These are phyloP conservation scores for Rhorus exstirpatorius DNA, from an alignment of 2,888 invertebrate species.

Conservation along the genomic window DNA sequence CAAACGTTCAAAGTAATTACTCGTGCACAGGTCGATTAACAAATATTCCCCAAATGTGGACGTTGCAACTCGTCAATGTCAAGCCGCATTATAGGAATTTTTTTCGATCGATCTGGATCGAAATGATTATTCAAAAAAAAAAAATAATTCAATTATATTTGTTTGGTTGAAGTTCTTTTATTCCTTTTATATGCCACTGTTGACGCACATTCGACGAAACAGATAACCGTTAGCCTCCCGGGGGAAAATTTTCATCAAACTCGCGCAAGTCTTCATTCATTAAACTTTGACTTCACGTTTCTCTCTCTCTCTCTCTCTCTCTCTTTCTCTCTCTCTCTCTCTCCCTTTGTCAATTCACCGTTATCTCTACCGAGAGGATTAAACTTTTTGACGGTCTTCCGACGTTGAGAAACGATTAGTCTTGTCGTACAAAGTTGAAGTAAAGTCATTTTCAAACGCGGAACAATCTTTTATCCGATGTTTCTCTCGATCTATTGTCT, in stretches of 20 bases:
- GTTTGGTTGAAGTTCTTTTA: no score
- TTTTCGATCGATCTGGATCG: no score
- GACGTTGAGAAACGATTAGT: conserved; percentile 55
- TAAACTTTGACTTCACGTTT: conserved; percentile 27
- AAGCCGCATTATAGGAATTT: no score
- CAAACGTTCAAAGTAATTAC: background rate
- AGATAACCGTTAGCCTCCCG: conserved; percentile 50
- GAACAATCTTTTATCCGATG: conserved; percentile 6
- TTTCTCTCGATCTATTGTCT: conserved; percentile 12
- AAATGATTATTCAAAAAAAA: no score
- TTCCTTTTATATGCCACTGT: conserved; percentile 7
- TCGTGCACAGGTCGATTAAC: background rate
- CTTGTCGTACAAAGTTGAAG: conserved; percentile 17
- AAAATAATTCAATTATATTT: background rate
- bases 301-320: background rate
- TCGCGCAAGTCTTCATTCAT: conserved; percentile 38
- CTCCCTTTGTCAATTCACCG: conserved; percentile 7
- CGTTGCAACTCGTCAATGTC: background rate
- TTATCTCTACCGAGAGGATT: conserved; percentile 56
- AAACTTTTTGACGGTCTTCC: conserved; percentile 36
- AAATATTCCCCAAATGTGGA: conserved; percentile 10
- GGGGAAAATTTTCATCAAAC: conserved; percentile 34
- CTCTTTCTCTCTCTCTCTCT: conserved; percentile 4
- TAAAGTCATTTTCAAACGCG: conserved; percentile 24
- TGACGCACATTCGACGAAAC: conserved; percentile 11